phyloP scores from a whole-genome alignment of 1,140 invertebrate species.

The Parapsyche elsis region DNA sequence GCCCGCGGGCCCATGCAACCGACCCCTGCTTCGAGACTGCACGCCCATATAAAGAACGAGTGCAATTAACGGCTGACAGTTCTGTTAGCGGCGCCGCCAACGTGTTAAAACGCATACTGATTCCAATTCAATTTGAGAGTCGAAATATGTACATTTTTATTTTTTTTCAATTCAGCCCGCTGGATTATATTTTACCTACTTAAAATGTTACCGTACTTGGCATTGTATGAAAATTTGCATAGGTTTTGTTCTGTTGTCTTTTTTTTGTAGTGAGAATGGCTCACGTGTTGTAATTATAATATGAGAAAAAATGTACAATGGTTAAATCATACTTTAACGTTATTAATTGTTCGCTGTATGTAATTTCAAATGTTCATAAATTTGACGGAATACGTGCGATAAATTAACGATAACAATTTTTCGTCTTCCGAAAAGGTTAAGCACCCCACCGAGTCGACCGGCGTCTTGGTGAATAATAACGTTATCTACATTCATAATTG shows the following conservation, averaged over 20 bases:
- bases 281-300: neutral
- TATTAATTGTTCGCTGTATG: no score
- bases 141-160: no score
- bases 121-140: no score
- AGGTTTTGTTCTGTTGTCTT: no score
- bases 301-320: neutral
- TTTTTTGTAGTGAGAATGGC: no score
- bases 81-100: neutral
- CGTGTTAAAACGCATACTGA: neutral
- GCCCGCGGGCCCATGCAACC: neutral
- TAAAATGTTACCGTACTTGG: no score
- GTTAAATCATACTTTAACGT: no score
- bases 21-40: neutral
- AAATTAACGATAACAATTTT: neutral
- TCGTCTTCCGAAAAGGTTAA: neutral
- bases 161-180: no score
- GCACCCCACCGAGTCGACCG: neutral
- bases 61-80: slow-evolving; percentile 4
- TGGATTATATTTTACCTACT: no score
- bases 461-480: slow-evolving; percentile 12
- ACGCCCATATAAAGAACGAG: neutral
- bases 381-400: no score
- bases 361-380: no score
- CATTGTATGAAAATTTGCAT: no score
- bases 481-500: slow-evolving; percentile 49